Evolutionary conservation across 2,113 vertebrate species (phyloP).

Genomic region (Hemibagrus wyckioides): DNA sequence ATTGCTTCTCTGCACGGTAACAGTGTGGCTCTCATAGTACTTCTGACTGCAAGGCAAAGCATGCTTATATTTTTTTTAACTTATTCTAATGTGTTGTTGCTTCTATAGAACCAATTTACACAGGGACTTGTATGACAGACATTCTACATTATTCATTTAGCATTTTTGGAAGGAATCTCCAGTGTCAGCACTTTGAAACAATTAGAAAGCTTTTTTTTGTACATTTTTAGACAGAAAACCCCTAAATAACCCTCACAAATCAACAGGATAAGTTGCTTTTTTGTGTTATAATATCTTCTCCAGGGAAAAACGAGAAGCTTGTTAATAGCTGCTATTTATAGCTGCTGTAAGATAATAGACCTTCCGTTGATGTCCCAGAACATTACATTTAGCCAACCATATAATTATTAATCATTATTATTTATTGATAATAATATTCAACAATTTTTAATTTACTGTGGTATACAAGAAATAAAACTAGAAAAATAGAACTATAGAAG

Average conservation of each 20-base stretch:
- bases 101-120: background rate
- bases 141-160: background rate
- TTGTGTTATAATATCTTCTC: background rate
- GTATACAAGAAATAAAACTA: too few species aligned
- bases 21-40: background rate
- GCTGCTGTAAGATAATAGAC: too few species aligned
- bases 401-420: too few species aligned
- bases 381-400: background rate
- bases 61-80: background rate
- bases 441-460: too few species aligned
- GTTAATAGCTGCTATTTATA: too few species aligned
- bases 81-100: background rate
- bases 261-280: background rate
- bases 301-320: too few species aligned
- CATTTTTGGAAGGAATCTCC: background rate
- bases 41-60: background rate
- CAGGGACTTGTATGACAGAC: background rate
- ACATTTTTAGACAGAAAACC: background rate
- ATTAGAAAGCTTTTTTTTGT: background rate
- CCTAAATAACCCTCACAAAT: background rate
- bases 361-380: too few species aligned
- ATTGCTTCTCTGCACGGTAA: background rate
- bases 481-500: too few species aligned
- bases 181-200: background rate
- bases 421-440: too few species aligned